Evolutionary conservation across 2,888 invertebrate species (phyloP), one percentile per base, ranked within the genome.

Genomic region (Deladenus siricidicola): DNA sequence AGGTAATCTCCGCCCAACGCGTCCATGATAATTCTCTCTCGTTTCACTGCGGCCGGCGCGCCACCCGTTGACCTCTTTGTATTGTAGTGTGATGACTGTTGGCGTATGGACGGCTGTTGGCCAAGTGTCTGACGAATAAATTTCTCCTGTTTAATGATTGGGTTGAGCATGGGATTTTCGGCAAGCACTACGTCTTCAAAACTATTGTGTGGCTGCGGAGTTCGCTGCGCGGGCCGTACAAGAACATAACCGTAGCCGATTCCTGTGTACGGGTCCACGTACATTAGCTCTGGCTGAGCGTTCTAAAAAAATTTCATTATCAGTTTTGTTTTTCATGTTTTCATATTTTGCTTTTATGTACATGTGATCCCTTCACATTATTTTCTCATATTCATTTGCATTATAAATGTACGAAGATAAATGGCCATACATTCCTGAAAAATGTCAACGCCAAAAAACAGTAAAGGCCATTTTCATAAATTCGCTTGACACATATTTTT

Each of bases 1-100:
- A 53, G 42, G 23, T 53, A 53, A 53, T 53, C 53, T 21, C 53
- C 53, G 29, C 53, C 53, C 39, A 53, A 30, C 23, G 53, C 53
- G 39, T 53, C 53, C 53, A 53, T 53, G 23, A 53, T 34, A 23
- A 53, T 53, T 29, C 53, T 29, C 24, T 53, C 53, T n/a, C 53
- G 53, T 19, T 53, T 53, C n/a, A 53, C 53, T 21, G 53, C 53
- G 6, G 39, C 39, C 14, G 39, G 39, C n/a, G n/a, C n/a, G n/a
- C n/a, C n/a, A 6, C 39, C 39, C 8, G 39, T 14, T 34, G 39
- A 34, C 8, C 39, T 6, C 39, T 34, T 34, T 34, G 39, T 14
- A 10, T 6, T 14, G n/a, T n/a, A n/a, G n/a, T n/a, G n/a, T n/a
- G n/a, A n/a, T n/a, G n/a, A n/a, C n/a, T n/a, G n/a, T n/a, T n/a